phyloP scores from a whole-genome alignment of 2,888 invertebrate species.

The Amiota mariae region DNA sequence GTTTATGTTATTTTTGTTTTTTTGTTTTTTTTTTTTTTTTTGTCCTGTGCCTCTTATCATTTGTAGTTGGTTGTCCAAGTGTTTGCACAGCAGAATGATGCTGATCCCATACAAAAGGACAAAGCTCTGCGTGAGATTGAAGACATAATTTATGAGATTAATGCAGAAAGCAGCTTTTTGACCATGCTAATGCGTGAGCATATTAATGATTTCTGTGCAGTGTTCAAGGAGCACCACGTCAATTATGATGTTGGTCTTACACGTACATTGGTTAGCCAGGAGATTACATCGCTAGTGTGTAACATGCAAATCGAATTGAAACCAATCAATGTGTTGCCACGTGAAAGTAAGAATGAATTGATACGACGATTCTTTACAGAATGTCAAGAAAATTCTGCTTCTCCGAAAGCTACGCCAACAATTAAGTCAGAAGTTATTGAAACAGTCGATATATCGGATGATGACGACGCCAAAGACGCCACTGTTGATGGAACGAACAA shows the following conservation, averaged over 20 bases:
- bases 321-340: slow-evolving; percentile 48
- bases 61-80: slow-evolving; percentile 45
- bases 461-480: too few relatives aligned
- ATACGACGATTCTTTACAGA: slow-evolving; percentile 48
- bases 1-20: background rate
- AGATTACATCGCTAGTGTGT: slow-evolving; percentile 49
- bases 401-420: slow-evolving; percentile 1
- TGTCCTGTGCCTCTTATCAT: too few relatives aligned
- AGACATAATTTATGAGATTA: slow-evolving; percentile 45
- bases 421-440: background rate
- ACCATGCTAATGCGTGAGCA: slow-evolving; percentile 49
- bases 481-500: background rate
- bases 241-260: slow-evolving; percentile 44
- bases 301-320: slow-evolving; percentile 7
- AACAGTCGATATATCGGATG: slow-evolving; percentile 3
- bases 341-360: slow-evolving; percentile 46
- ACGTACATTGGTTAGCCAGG: slow-evolving; percentile 45
- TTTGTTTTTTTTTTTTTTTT: slow-evolving; percentile 10
- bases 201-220: slow-evolving; percentile 51
- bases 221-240: slow-evolving; percentile 50
- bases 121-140: slow-evolving; percentile 47
- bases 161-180: slow-evolving; percentile 56
- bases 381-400: slow-evolving; percentile 13
- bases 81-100: slow-evolving; percentile 34
- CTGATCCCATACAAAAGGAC: slow-evolving; percentile 37